A percentile compares a stretch with the other conserved stretches of the same genome.
Conservation (phyloP, 1,140 invertebrate genomes). For the Bursaphelenchus mucronatus region DNA sequence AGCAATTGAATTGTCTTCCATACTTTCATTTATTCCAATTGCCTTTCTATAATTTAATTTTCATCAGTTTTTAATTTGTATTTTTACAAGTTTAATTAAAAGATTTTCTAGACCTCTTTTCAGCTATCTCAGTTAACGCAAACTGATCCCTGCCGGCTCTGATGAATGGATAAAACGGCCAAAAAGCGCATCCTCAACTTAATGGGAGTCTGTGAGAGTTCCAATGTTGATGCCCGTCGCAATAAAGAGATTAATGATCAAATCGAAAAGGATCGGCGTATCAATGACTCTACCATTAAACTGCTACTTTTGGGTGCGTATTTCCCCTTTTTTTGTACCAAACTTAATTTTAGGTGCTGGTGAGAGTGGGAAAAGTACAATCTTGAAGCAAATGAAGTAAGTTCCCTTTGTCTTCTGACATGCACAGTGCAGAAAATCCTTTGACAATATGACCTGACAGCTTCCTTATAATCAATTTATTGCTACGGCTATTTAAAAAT, state of each 20-base stretch:
- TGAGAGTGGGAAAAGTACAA: conserved; percentile 34
- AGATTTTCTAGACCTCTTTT: no score
- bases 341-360: conserved; percentile 33
- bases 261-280: conserved; percentile 39
- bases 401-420: neutral
- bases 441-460: conserved; percentile 1
- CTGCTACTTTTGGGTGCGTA: conserved; percentile 41
- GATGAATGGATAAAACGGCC: no score
- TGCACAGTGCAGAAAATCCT: neutral
- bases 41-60: no score
- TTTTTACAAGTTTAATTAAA: no score
- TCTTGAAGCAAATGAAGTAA: conserved; percentile 50
- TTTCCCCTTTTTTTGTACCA: neutral
- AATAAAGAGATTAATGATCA: conserved; percentile 34
- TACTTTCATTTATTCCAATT: no score
- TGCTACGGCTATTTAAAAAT: neutral
- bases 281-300: conserved; percentile 46
- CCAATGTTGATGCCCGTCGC: neutral
- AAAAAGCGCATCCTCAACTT: no score
- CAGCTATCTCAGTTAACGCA: no score
- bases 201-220: no score
- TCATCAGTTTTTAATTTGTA: no score
- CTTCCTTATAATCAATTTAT: no score
- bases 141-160: no score
- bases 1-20: no score